A percentile compares a stretch with the other conserved stretches of the same genome.
phyloP scores from a whole-genome alignment of 2,797 vertebrate genomes.

The Cuniculus paca region DNA sequence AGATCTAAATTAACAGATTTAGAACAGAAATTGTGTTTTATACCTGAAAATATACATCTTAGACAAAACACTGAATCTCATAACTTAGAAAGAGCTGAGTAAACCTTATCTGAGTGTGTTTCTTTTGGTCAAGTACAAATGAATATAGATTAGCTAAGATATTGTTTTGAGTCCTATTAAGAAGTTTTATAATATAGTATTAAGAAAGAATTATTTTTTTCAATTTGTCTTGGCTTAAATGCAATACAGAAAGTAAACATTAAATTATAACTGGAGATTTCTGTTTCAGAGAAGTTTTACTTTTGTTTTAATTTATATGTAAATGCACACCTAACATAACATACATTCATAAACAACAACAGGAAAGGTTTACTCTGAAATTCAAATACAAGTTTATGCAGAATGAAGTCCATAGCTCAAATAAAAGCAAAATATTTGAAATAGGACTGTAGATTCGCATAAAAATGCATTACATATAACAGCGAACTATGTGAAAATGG shows the following conservation, averaged over 20 bases:
- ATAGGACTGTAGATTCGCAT: background rate
- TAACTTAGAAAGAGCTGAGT: conserved; percentile 47
- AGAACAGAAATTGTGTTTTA: background rate
- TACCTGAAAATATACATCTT: background rate
- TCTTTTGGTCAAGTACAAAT: conserved; percentile 48
- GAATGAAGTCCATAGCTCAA: background rate
- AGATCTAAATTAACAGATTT: background rate
- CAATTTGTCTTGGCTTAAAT: conserved; percentile 71
- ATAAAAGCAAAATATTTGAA: conserved; percentile 52
- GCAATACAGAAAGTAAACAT: conserved; percentile 68
- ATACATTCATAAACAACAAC: conserved; percentile 59
- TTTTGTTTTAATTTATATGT: conserved; percentile 76
- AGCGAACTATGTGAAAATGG: background rate
- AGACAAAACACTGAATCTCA: background rate
- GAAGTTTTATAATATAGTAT: conserved; percentile 66
- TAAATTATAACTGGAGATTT: conserved; percentile 66
- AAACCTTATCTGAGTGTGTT: background rate
- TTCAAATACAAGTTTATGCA: conserved; percentile 56
- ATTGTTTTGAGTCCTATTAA: conserved; percentile 53
- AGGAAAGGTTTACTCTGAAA: conserved; percentile 39
- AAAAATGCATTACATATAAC: background rate
- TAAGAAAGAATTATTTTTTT: conserved; percentile 60
- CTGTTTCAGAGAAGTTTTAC: conserved; percentile 63
- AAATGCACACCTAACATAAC: conserved; percentile 58
- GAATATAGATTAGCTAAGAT: conserved; percentile 60